Percentiles rank a stretch among this genome's conserved stretches.
These are phyloP conservation scores for Campoplex nolae DNA, from an alignment of 2,888 invertebrate species.

Conservation along the genomic window DNA sequence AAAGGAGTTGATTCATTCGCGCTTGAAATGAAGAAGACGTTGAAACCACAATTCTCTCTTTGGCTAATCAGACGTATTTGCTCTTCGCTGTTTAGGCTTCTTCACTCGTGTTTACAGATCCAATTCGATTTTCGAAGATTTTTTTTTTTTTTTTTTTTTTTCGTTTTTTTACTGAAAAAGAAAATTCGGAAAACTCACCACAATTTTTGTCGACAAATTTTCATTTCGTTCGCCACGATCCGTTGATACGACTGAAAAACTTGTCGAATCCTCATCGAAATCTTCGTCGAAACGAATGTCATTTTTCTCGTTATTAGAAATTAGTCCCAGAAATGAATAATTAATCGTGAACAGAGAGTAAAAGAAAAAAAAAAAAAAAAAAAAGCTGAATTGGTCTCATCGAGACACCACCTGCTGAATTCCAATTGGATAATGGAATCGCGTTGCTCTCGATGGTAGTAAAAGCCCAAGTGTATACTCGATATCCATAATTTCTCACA, in stretches of 20 bases:
- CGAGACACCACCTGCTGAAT: neutral
- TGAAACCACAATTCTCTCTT: neutral
- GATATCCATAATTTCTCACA: slow-evolving; percentile 24
- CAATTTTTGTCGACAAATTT: too few relatives aligned
- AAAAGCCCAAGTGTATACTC: slow-evolving; percentile 1
- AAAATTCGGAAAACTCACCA: too few relatives aligned
- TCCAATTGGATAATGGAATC: neutral
- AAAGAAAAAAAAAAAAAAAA: neutral
- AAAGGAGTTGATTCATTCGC: neutral
- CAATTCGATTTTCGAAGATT: neutral
- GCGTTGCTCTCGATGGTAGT: neutral
- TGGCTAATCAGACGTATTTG: neutral
- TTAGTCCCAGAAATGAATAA: neutral
- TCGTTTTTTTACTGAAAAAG: too few relatives aligned
- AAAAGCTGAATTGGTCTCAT: neutral
- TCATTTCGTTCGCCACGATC: too few relatives aligned
- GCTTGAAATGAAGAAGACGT: neutral
- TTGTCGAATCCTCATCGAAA: too few relatives aligned
- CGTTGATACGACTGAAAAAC: too few relatives aligned
- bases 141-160: neutral
- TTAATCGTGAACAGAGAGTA: neutral
- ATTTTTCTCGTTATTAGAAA: neutral
- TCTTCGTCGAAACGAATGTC: neutral
- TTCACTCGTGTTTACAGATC: neutral
- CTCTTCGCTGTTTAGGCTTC: neutral